phyloP scores from a whole-genome alignment of 2,888 invertebrate genomes.

The Parapristionchus giblindavisi region DNA sequence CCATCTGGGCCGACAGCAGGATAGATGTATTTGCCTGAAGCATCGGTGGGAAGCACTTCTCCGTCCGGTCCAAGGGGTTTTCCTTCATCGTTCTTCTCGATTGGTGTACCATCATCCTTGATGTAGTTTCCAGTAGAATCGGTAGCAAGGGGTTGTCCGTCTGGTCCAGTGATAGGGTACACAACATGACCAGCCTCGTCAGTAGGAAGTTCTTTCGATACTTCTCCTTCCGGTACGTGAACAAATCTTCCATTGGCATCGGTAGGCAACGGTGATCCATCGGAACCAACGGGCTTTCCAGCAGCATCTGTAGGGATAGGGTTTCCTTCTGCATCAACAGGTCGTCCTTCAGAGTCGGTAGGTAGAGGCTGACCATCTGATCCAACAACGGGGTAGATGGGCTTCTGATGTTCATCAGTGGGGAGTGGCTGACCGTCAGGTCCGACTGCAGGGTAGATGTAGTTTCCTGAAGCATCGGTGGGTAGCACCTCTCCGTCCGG shows the following conservation, averaged over 20 bases:
- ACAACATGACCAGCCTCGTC: conserved; percentile 42
- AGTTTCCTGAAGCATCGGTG: conserved; percentile 48
- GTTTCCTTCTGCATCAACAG: conserved; percentile 40
- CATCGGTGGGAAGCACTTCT: conserved; percentile 48
- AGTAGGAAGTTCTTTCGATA: conserved; percentile 41
- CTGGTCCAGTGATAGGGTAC: conserved; percentile 42
- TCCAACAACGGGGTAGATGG: conserved; percentile 45
- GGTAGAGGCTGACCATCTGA: conserved; percentile 47
- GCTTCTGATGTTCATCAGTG: conserved; percentile 41
- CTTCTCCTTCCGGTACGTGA: conserved; percentile 40
- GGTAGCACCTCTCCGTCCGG: conserved; percentile 50
- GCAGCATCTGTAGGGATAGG: conserved; percentile 44
- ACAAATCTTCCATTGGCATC: conserved; percentile 43
- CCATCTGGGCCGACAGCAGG: conserved; percentile 44
- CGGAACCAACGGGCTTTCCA: conserved; percentile 43
- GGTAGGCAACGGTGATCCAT: conserved; percentile 46
- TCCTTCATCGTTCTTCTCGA: conserved; percentile 49
- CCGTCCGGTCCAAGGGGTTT: conserved; percentile 50
- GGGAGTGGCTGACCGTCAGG: conserved; percentile 44
- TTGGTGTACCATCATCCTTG: conserved; percentile 41
- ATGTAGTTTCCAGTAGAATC: conserved; percentile 40
- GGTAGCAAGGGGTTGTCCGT: conserved; percentile 45
- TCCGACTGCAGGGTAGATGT: conserved; percentile 41
- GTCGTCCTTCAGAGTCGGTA: conserved; percentile 42
- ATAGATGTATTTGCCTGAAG: conserved; percentile 49